Evolutionary conservation across 2,888 invertebrate genomes (phyloP).

Genomic region (Trilocha varians): DNA sequence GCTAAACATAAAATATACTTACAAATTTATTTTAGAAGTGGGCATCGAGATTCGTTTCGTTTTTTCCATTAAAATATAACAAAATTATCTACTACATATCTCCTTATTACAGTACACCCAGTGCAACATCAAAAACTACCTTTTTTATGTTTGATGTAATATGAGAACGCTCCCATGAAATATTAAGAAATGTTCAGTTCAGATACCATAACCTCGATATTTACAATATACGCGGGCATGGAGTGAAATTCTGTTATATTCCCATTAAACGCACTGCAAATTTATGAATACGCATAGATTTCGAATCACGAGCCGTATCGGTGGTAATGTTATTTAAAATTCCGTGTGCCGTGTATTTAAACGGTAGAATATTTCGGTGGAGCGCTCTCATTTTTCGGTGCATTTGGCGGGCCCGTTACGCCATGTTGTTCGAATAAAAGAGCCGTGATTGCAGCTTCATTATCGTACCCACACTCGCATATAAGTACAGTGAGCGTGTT

Average conservation of each 20-base stretch:
- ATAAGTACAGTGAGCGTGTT: background rate
- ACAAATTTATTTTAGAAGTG: too few relatives aligned
- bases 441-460: conserved; percentile 11
- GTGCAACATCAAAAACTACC: too few relatives aligned
- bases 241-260: conserved; percentile 1
- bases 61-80: too few relatives aligned
- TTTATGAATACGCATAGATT: conserved; percentile 12
- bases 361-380: conserved; percentile 15
- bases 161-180: background rate
- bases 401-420: conserved; percentile 14
- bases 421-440: conserved; percentile 11
- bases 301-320: conserved; percentile 9
- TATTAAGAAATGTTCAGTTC: background rate
- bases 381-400: conserved; percentile 12
- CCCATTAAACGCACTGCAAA: background rate
- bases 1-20: too few relatives aligned
- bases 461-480: background rate
- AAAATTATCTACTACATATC: too few relatives aligned
- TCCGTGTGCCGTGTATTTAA: conserved; percentile 12
- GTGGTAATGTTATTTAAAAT: conserved; percentile 14
- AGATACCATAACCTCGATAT: background rate
- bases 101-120: too few relatives aligned
- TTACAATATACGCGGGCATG: background rate
- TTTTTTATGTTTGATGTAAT: too few relatives aligned
- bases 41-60: background rate